Base-by-base conservation (phyloP, 2,113 vertebrate genomes). In the Microcebus murinus region DNA sequence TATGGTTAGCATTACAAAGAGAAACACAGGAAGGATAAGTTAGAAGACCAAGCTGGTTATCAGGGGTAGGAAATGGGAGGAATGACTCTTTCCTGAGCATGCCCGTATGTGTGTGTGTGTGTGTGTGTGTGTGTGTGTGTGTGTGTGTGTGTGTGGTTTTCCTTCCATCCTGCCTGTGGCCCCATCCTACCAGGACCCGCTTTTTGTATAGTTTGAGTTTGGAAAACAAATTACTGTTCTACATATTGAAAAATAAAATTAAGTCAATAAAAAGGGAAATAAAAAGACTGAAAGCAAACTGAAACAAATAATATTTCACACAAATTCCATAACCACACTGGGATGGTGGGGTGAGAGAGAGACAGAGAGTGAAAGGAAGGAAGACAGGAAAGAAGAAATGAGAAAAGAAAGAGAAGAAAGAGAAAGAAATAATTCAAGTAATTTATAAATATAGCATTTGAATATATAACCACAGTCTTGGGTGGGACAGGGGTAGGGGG, bases 261-360 rank as follows among this genome's bases (percentile, higher is more conserved):
- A 77, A 82, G 25, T 89, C 45, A 18, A 1, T 67, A 63, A 76
- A 25, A 85, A 87, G 80, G 10, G 50, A 71, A 83, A 48, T 39
- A 52, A 83, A 57, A 77, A 71, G 52, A 52, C 1, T 50, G 76
- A 79, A 88, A 29, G 42, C 21, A 85, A 74, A 84, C 3, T 8
- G 39, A 87, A 84, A 70, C 74, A 79, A 84, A 67, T 63, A 25
- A 23, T 86, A 89, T 50, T 90, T 81, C 21, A 67, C 25, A 68
- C 59, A 36, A 68, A 91, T 88, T 61, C 25, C 82, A 77, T 59
- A 59, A 39, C 36, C 15, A 93, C 39, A 70, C 11, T n/a, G 77
- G 27, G 17, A 14, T 11, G 39, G 50, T 6, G n/a, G 17, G 31
- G 27, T 31, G 0, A 27, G 3, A 2, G 11, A 45, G 23, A 34